phyloP scores from a whole-genome alignment of 2,888 invertebrate genomes.

The Latrodectus hesperus region DNA sequence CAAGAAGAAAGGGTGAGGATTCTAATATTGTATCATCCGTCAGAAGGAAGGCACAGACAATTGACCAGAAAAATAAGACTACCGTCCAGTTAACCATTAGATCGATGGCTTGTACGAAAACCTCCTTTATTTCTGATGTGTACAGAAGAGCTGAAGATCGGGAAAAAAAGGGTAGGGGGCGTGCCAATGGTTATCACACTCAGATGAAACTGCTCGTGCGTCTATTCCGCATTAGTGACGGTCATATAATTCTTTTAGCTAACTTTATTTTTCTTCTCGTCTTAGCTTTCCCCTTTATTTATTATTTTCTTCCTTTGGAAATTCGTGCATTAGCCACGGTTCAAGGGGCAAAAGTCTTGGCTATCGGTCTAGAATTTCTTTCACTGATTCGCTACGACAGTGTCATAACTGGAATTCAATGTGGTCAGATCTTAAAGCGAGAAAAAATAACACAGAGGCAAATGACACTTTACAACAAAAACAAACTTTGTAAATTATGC shows the following conservation, averaged over 20 bases:
- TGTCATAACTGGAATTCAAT: conserved; percentile 55
- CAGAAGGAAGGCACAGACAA: conserved; percentile 49
- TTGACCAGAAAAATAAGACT: conserved; percentile 59
- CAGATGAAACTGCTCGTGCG: conserved; percentile 60
- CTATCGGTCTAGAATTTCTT: conserved; percentile 48
- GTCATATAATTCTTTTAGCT: conserved; percentile 68
- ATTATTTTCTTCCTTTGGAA: conserved; percentile 66
- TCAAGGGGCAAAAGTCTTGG: conserved; percentile 57
- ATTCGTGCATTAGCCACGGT: conserved; percentile 66
- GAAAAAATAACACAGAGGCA: too few species aligned
- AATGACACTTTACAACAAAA: too few species aligned
- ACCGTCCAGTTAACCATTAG: conserved; percentile 61
- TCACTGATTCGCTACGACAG: conserved; percentile 53
- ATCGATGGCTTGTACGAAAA: conserved; percentile 46
- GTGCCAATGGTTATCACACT: conserved; percentile 59
- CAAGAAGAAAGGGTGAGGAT: conserved; percentile 19
- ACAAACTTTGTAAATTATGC: too few species aligned
- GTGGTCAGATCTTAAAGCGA: conserved; percentile 29
- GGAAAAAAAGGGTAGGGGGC: conserved; percentile 34
- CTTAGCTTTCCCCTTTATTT: conserved; percentile 61
- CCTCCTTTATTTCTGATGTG: conserved; percentile 57
- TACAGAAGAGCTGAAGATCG: conserved; percentile 55
- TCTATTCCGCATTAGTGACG: conserved; percentile 58
- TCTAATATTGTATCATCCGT: conserved; percentile 55
- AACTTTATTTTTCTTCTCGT: conserved; percentile 65